These are phyloP conservation scores for Cotesia vestalis DNA, from an alignment of 1,140 invertebrate species.

Conservation along the genomic window DNA sequence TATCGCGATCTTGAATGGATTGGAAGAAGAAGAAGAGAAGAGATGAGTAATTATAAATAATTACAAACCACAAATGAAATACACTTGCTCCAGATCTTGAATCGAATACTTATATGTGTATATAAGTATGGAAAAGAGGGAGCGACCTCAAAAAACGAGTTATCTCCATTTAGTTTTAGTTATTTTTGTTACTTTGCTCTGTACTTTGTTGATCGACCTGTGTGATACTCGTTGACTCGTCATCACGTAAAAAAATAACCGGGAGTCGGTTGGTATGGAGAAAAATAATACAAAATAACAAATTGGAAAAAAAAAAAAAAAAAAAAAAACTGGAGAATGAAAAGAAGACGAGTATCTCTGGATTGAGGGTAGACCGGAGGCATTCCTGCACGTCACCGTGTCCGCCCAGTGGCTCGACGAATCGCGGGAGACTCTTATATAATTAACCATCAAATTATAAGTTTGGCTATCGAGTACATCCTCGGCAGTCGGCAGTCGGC, in stretches of 20 bases:
- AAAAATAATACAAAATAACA: neutral
- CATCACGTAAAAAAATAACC: neutral
- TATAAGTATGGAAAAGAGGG: too few species aligned
- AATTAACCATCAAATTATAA: constrained; percentile 69
- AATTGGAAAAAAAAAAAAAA: neutral
- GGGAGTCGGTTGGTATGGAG: neutral
- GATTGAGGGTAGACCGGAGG: constrained; percentile 33
- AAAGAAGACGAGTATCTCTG: neutral
- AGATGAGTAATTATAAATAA: too few species aligned
- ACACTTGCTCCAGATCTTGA: too few species aligned
- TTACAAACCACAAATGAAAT: too few species aligned
- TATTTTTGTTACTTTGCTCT: neutral
- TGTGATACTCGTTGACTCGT: constrained; percentile 5
- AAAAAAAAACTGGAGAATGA: neutral
- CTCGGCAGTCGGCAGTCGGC: constrained; percentile 1
- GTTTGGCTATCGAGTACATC: constrained; percentile 60
- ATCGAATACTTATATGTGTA: too few species aligned
- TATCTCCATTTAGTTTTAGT: constrained; percentile 6
- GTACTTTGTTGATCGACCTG: constrained; percentile 24
- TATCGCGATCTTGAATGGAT: neutral
- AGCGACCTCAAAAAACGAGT: constrained; percentile 31
- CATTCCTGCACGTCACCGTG: constrained; percentile 66
- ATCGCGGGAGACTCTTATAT: constrained; percentile 64
- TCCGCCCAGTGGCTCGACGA: constrained; percentile 64
- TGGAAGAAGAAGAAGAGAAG: too few species aligned